These are phyloP conservation scores for Lethrus apterus DNA, from an alignment of 1,140 invertebrate species.

Conservation along the genomic window DNA sequence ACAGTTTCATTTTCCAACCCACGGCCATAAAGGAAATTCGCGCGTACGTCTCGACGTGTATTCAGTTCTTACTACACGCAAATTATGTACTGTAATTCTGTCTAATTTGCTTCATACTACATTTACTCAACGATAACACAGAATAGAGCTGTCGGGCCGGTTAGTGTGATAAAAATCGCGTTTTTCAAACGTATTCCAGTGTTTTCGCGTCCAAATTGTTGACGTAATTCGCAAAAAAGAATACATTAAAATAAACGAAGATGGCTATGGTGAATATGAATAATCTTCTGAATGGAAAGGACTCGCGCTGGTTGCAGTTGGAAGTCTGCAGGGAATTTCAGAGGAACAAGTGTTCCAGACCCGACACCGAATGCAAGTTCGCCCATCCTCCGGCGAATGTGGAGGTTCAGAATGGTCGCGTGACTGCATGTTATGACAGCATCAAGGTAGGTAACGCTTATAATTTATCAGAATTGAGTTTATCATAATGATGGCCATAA, in stretches of 20 bases:
- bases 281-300: constrained; percentile 94
- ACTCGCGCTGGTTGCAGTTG: constrained; percentile 98
- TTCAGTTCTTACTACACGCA: not conserved
- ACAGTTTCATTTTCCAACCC: not conserved
- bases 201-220: not conserved
- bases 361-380: constrained; percentile 99
- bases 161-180: not conserved
- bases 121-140: not conserved
- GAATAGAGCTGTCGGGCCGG: not conserved
- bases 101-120: not conserved
- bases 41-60: not conserved
- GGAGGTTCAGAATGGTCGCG: constrained; percentile 98
- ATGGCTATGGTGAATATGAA: constrained; percentile 97
- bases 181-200: not conserved
- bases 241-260: constrained; percentile 16
- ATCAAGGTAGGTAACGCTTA: constrained; percentile 99
- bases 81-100: not conserved
- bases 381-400: constrained; percentile 98
- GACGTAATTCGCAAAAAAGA: constrained; percentile 2
- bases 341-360: constrained; percentile 97
- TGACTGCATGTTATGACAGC: constrained; percentile 99
- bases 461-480: too few species aligned
- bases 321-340: constrained; percentile 99
- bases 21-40: not conserved
- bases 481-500: too few species aligned